Evolutionary conservation across 2,888 invertebrate genomes (phyloP), one percentile per base, ranked within the genome.

Genomic region (Sympetrum striolatum): DNA sequence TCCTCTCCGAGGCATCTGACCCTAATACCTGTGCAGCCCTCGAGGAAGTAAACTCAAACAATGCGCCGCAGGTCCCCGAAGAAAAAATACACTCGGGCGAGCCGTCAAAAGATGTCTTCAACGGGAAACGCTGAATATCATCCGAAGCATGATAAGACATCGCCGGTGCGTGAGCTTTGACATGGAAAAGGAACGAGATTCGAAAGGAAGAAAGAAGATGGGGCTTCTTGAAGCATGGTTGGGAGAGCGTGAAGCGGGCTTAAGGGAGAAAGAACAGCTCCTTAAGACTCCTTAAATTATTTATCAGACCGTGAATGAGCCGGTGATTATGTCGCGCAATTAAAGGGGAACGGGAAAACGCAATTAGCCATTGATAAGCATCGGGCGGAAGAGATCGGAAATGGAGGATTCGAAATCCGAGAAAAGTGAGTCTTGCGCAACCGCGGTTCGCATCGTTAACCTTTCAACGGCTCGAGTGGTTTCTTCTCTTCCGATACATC

Each of bases 231-330:
- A 31, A 37, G 86, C 86, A 64, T 18, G 64, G 60, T 64, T 14
- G 64, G 60, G 64, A 86, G 60, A 86, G 86, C 86, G 64, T 82
- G 53, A 82, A 82, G 82, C 53, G 31, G 31, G 82, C 53, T 39
- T 58, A 31, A 81, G 44, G n/a, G n/a, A 48, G 48, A 48, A 58
- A 82, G 25, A 53, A 82, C 44, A 31, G 53, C 82, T 48, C 60
- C 37, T 37, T 60, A 86, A 58, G 58, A 60, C 60, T 37, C 60
- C 86, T 86, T 60, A 60, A 60, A 60, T 86, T 37, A 58, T 86
- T 86, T 86, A 86, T 60, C 86, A 86, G 86, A 86, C 86, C 86
- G 86, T 86, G 86, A 86, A 86, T 64, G 60, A 58, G 58, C 10
- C 60, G 31, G 58, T 58, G 58, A 82, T 82, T 82, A 82, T 25